phyloP scores from a whole-genome alignment of 92 coral and sea anemone species.

The Epizoanthus rinbou region DNA sequence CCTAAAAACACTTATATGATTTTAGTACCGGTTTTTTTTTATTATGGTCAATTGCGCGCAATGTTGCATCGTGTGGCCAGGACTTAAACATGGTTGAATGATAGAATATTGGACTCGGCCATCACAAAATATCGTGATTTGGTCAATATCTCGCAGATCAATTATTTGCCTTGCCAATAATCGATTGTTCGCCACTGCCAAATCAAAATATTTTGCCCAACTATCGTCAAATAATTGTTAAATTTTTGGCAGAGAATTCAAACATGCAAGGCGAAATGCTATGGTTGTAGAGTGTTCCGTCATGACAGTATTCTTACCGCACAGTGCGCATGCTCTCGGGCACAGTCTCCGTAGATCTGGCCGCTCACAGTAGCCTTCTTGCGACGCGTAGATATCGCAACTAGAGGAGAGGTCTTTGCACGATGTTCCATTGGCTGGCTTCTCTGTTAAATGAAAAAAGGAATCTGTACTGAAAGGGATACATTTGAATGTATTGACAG shows the following conservation, averaged over 20 bases:
- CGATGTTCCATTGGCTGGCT: slow-evolving; percentile 19
- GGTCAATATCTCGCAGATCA: too few relatives aligned
- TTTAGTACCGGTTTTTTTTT: too few relatives aligned
- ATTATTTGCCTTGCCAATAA: too few relatives aligned
- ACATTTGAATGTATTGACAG: background rate
- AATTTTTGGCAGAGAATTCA: background rate
- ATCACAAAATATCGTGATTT: too few relatives aligned
- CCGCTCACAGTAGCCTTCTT: background rate
- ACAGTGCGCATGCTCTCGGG: slow-evolving; percentile 22
- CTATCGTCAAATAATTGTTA: too few relatives aligned
- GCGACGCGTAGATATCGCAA: slow-evolving; percentile 18
- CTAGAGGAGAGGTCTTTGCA: slow-evolving; percentile 27
- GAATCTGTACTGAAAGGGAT: background rate
- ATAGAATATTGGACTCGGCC: too few relatives aligned
- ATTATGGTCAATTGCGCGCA: too few relatives aligned
- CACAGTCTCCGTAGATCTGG: slow-evolving; percentile 17
- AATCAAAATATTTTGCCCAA: too few relatives aligned
- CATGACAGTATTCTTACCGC: slow-evolving; percentile 17
- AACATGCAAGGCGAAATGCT: background rate
- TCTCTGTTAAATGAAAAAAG: slow-evolving; percentile 4
- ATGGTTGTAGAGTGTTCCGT: background rate
- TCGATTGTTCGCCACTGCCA: too few relatives aligned
- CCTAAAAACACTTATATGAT: too few relatives aligned
- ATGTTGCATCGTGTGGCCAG: too few relatives aligned
- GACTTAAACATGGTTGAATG: too few relatives aligned